These are phyloP conservation scores for Trinorchestia longiramus DNA, from an alignment of 1,140 invertebrate species.

Conservation along the genomic window DNA sequence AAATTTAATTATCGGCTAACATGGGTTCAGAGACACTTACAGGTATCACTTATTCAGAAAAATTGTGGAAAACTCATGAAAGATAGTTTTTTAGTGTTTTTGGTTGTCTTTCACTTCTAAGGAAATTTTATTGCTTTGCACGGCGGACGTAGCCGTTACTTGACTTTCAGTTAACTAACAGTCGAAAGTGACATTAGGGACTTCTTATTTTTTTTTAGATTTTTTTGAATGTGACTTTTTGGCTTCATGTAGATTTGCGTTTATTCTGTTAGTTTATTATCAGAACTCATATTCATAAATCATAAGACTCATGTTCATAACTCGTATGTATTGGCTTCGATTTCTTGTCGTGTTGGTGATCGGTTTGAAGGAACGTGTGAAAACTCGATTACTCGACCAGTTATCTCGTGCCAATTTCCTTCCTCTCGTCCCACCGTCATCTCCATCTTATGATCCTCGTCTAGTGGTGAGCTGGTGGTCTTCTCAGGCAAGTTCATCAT, in stretches of 20 bases:
- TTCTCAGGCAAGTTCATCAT: too few species aligned
- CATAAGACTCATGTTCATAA: too few species aligned
- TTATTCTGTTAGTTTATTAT: not conserved
- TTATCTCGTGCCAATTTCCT: too few species aligned
- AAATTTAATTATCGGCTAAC: not conserved
- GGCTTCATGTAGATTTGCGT: not conserved
- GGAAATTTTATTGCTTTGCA: not conserved
- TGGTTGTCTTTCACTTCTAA: not conserved
- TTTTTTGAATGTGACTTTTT: not conserved
- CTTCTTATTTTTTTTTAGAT: not conserved
- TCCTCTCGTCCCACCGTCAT: too few species aligned
- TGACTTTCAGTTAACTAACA: not conserved
- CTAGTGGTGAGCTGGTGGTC: too few species aligned
- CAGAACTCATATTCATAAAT: not conserved
- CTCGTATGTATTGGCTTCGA: too few species aligned
- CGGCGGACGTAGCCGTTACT: not conserved
- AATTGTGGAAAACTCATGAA: not conserved
- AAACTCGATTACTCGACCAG: too few species aligned
- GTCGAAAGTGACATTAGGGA: not conserved
- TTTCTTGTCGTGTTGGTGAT: too few species aligned
- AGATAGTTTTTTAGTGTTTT: too few species aligned
- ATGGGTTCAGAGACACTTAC: not conserved
- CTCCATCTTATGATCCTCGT: too few species aligned
- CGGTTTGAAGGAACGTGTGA: too few species aligned
- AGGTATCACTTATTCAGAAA: not conserved